These are phyloP conservation scores for Carduelis carduelis DNA, from an alignment of 2,797 vertebrate species.

Conservation along the genomic window DNA sequence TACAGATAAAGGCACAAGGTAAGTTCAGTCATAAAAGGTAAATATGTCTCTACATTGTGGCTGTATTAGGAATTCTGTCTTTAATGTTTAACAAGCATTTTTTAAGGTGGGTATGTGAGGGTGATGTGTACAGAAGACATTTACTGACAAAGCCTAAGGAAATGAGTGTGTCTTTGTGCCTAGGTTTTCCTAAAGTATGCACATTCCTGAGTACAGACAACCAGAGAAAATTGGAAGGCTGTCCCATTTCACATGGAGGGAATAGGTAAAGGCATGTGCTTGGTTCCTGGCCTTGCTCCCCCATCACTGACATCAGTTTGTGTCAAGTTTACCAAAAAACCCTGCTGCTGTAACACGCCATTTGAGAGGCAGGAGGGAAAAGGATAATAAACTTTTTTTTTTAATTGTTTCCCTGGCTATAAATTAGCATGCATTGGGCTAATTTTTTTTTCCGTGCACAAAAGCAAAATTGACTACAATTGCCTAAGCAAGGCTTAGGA, in stretches of 20 bases:
- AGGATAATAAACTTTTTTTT: conserved; percentile 56
- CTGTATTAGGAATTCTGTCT: background rate
- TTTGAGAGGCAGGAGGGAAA: background rate
- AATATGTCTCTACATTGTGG: background rate
- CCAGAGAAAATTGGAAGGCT: background rate
- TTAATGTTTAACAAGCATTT: background rate
- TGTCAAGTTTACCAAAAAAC: conserved; percentile 28
- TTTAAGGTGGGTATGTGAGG: background rate
- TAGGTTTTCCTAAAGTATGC: background rate
- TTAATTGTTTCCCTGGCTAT: conserved; percentile 45
- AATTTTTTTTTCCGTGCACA: background rate
- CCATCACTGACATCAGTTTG: background rate
- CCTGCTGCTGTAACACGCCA: conserved; percentile 11
- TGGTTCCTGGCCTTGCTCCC: background rate
- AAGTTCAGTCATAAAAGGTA: background rate
- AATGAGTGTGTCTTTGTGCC: background rate
- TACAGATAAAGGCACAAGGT: background rate
- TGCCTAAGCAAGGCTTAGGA: background rate
- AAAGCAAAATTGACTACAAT: conserved; percentile 41
- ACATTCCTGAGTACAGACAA: background rate
- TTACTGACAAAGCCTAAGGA: background rate
- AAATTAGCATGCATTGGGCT: conserved; percentile 40
- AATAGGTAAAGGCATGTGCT: background rate
- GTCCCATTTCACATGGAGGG: background rate
- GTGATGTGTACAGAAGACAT: fast-evolving